Base-by-base conservation (phyloP, 2,888 invertebrate genomes). In the Microplitis deprimator region DNA sequence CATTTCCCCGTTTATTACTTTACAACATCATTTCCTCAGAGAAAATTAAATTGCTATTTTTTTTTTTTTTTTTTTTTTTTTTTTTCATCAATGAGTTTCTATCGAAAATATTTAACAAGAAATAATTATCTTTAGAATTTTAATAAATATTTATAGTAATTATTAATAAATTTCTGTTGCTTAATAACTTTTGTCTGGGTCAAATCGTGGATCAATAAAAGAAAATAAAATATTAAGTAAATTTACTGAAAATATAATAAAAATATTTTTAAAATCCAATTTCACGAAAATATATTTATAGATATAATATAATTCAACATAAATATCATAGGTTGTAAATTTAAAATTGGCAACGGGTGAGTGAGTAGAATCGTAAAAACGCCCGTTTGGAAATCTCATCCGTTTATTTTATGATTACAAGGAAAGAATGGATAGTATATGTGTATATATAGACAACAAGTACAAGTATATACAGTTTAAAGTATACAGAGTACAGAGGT, bases 331-430 rank as follows among this genome's bases (percentile, higher is more conserved):
- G 50, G 50, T 50, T 50, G 50, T 67, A 67, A 67, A 67, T 67
- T 38, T 20, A 38, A 67, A 67, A 38, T 67, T 67, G 17, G 38
- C 29, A 20, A 67, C 29, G 67, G n/a, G 50, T 50, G 41, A 70
- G 59, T 59, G 59, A 59, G 41, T 59, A 59, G 50, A 70, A 70
- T 70, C 59, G 29, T 59, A 70, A 59, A 70, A 70, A 50, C 59
- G 60, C 41, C 39, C 16, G 17, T 20, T 50, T 17, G 41, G 60
- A 70, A 50, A 70, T 41, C 16, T 50, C 67, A 67, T 67, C 13
- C 17, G 50, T 59, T 39, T 60, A 70, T 70, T 70, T 70, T 70
- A 70, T 29, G 70, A 70, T 50, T 70, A 60, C 70, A 70, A 50
- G 70, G 29, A 50, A 59, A 50, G 67, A 38, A 67, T 67, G 67